phyloP scores from a whole-genome alignment of 2,888 invertebrate genomes.

The Thyatira batis region DNA sequence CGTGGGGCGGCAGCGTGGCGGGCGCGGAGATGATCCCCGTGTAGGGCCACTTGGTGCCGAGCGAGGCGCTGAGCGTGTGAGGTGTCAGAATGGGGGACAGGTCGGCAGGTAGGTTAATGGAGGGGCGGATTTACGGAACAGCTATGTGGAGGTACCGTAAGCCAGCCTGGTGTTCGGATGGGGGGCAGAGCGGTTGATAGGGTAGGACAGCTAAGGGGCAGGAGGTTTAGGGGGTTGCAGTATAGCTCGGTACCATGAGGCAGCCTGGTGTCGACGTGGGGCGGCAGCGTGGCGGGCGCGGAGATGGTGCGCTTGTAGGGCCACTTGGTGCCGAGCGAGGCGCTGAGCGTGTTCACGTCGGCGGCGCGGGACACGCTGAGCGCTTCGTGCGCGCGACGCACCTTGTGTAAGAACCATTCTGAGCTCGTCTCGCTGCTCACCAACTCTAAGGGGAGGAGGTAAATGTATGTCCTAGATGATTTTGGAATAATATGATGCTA shows the following conservation, averaged over 20 bases:
- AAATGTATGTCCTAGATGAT: too few species aligned
- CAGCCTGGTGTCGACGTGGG: constrained; percentile 86
- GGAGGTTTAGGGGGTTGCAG: neutral
- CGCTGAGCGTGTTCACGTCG: constrained; percentile 86
- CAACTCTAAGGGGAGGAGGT: constrained; percentile 83
- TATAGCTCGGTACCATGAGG: neutral
- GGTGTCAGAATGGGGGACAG: too few species aligned
- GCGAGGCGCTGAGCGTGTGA: too few species aligned
- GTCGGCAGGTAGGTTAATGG: too few species aligned
- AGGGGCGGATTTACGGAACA: too few species aligned
- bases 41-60: too few species aligned
- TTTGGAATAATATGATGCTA: too few species aligned
- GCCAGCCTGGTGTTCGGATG: too few species aligned
- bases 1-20: too few species aligned
- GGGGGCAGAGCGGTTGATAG: too few species aligned
- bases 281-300: constrained; percentile 91
- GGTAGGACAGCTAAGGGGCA: too few species aligned
- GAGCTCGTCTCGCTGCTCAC: constrained; percentile 93
- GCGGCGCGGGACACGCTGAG: constrained; percentile 84
- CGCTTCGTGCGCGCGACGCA: constrained; percentile 94
- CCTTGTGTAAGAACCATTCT: constrained; percentile 92
- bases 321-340: constrained; percentile 95
- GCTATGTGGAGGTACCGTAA: too few species aligned
- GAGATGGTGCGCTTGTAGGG: constrained; percentile 96
- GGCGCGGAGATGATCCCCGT: constrained; percentile 95